These are phyloP conservation scores for Nasonia longicornis DNA, from an alignment of 1,140 invertebrate species.

Conservation along the genomic window DNA sequence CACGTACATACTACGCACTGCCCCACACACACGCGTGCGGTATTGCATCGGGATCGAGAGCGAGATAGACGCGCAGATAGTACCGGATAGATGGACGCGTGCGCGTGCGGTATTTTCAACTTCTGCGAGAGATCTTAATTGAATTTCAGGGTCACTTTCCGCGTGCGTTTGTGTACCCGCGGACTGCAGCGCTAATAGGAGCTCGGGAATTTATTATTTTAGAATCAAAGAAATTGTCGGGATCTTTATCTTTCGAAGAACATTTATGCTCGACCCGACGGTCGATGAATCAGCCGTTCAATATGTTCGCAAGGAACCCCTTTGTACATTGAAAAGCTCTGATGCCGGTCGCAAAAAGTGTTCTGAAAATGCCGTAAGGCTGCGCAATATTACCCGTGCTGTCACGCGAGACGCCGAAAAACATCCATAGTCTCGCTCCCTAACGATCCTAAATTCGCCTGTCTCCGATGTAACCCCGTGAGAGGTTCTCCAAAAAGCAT, in stretches of 20 bases:
- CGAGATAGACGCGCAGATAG: background rate
- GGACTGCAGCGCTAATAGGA: background rate
- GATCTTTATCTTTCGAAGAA: background rate
- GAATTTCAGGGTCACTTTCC: conserved; percentile 40
- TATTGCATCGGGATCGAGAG: background rate
- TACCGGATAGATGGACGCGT: background rate
- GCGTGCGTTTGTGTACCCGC: background rate
- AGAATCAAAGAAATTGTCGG: background rate
- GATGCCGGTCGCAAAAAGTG: background rate
- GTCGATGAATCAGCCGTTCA: background rate
- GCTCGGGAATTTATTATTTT: conserved; percentile 13
- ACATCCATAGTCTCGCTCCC: conserved; percentile 29
- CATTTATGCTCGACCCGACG: background rate
- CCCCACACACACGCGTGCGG: background rate
- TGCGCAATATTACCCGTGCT: conserved; percentile 17
- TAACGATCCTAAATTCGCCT: conserved; percentile 18
- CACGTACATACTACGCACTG: background rate
- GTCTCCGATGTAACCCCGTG: background rate
- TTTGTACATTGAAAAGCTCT: background rate
- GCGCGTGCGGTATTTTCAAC: conserved; percentile 32
- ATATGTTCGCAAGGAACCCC: conserved; percentile 13
- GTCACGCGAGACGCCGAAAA: conserved; percentile 40
- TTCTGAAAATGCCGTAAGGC: background rate
- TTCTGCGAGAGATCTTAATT: conserved; percentile 44
- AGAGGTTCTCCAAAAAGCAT: conserved; percentile 8